Evolutionary conservation across 2,797 vertebrate species (phyloP).

Genomic region (Zalophus californianus): DNA sequence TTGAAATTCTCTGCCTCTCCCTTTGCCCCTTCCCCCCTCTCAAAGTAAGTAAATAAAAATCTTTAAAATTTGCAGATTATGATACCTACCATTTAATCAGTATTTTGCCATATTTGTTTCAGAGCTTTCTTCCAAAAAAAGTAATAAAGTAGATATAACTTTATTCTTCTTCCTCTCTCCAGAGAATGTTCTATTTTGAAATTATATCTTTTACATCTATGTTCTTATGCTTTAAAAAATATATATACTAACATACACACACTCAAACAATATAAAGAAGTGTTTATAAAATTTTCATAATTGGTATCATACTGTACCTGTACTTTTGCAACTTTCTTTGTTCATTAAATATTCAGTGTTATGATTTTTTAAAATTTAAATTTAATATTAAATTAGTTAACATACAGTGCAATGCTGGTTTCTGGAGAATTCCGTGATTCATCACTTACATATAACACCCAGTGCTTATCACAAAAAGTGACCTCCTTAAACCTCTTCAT

Average conservation of each 20-base stretch:
- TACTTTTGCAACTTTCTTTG: neutral
- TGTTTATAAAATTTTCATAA: constrained; percentile 24
- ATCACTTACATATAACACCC: neutral
- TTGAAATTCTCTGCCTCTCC: neutral
- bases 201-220: neutral
- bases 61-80: neutral
- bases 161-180: neutral
- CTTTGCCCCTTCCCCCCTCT: no score
- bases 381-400: neutral
- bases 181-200: neutral
- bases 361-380: neutral
- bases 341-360: neutral
- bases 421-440: neutral
- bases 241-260: neutral
- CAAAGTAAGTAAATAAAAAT: neutral
- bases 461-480: neutral
- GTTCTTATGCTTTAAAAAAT: neutral
- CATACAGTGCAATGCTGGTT: neutral
- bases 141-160: neutral
- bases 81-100: neutral
- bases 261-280: neutral
- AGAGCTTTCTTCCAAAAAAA: neutral
- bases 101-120: constrained; percentile 2
- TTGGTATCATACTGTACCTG: neutral
- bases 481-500: neutral